Evolutionary conservation across 2,797 vertebrate genomes (phyloP).

Genomic region (Margarornis squamiger): DNA sequence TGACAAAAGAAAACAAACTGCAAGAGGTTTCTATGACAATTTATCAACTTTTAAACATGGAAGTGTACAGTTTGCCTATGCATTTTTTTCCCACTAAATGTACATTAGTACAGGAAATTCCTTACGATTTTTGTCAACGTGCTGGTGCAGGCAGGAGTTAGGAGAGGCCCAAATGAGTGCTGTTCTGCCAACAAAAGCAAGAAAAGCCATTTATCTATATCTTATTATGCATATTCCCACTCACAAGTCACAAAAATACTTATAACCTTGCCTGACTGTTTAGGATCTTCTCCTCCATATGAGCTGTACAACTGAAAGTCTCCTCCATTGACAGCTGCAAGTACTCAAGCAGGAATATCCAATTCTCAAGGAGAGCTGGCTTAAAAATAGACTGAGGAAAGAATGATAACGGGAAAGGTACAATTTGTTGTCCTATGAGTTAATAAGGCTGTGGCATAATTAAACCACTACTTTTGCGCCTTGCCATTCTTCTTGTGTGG

Average conservation of each 20-base stretch:
- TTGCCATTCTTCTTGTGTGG: neutral
- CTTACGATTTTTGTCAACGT: neutral
- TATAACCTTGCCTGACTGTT: neutral
- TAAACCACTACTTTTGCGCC: conserved; percentile 7
- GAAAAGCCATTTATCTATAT: neutral
- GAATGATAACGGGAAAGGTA: neutral
- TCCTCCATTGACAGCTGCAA: neutral
- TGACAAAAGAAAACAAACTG: neutral
- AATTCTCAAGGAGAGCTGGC: neutral
- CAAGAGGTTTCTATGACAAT: neutral
- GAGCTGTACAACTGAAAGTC: neutral
- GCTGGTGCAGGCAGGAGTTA: neutral
- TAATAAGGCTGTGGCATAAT: neutral
- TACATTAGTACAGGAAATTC: neutral
- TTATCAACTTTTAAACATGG: neutral
- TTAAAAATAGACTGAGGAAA: neutral
- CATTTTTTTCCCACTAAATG: neutral
- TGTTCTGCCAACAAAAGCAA: neutral
- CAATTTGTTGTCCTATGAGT: neutral
- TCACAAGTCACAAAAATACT: neutral
- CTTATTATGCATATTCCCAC: neutral
- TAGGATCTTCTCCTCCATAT: neutral
- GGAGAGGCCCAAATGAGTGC: neutral
- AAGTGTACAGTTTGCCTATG: neutral
- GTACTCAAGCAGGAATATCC: neutral